A percentile compares a stretch with the other conserved stretches of the same genome.
Conservation (phyloP, 2,888 invertebrate genomes). For the Philereme transversata region DNA sequence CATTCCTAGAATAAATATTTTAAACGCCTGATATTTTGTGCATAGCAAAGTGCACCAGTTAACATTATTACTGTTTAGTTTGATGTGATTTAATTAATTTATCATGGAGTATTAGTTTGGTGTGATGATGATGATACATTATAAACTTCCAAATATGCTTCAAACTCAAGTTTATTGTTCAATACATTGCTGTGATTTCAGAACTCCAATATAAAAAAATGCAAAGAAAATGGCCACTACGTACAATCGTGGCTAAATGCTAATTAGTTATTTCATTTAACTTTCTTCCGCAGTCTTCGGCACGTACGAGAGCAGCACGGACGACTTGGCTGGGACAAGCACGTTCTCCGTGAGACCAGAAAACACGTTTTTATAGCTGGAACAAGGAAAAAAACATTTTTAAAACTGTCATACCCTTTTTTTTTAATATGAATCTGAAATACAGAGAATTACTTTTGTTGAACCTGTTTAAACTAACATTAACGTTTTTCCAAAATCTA, state of each 20-base stretch:
- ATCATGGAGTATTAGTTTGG: no score
- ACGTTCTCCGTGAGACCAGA: conserved; percentile 76
- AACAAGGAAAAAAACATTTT: conserved; percentile 45
- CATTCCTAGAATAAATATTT: no score
- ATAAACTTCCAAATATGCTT: conserved; percentile 31
- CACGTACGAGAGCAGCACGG: conserved; percentile 88
- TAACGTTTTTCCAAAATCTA: no score
- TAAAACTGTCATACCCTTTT: no score
- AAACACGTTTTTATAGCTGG: conserved; percentile 79
- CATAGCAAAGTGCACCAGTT: no score
- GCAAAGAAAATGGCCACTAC: conserved; percentile 29
- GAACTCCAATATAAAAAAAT: conserved; percentile 24
- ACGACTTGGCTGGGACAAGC: conserved; percentile 85
- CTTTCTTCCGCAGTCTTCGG: conserved; percentile 70
- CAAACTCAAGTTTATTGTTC: conserved; percentile 38
- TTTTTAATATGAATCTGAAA: no score
- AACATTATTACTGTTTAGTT: no score
- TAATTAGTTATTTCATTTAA: conserved; percentile 32
- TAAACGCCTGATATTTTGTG: no score
- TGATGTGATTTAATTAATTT: no score
- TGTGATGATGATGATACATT: not conserved
- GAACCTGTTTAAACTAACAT: no score
- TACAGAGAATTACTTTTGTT: no score
- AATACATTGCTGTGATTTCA: conserved; percentile 22
- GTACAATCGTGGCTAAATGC: conserved; percentile 34